Base-by-base conservation (phyloP, 2,113 vertebrate genomes). In the Fulmarus glacialis region DNA sequence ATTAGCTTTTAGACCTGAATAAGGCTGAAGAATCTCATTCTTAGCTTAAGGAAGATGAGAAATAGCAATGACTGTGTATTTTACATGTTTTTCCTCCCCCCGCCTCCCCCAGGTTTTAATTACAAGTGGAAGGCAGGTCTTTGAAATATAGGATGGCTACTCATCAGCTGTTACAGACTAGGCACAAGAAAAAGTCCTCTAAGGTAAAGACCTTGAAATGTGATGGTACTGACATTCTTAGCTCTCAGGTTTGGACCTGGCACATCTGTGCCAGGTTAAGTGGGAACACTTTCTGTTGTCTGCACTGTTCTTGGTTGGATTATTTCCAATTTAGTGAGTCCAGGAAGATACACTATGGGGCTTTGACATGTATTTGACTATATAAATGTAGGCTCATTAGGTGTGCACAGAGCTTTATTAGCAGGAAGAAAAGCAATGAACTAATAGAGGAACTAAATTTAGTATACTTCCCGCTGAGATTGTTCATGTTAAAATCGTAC, bases 151-250 rank as follows among this genome's bases (percentile, higher is more conserved):
- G 32, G n/a, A 98, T 98, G 98, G 90, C 98, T 45, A 82, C 95
- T 84, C 83, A 90, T 23, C 98, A 98, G 79, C 90, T 97, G 26
- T 79, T 81, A 70, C 89, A 63, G 10, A 30, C 66, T 6, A 63
- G 75, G 68, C 89, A 74, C 56, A 97, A 91, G 92, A 89, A 38
- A 11, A 98, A 95, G 58, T 19, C 63, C 75, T 21, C n/a, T 89
- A 97, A 98, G 98, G 98, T 98, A 98, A 95, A 91, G 68, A 36
- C 6, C 12, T 19, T 36, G 38, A 79, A 29, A 29, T 40, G 5
- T 15, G 14, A 12, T 38, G 40, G 21, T 70, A 9, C 42, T 82
- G 52, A 30, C 36, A 66, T 2, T 50, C 26, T 48, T 24, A 43
- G 43, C 32, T 62, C 40, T 75, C 5, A 0, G 22, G 22, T 27